These are phyloP conservation scores for Acromyrmex echinatior DNA, from an alignment of 1,140 invertebrate genomes.

Conservation along the genomic window DNA sequence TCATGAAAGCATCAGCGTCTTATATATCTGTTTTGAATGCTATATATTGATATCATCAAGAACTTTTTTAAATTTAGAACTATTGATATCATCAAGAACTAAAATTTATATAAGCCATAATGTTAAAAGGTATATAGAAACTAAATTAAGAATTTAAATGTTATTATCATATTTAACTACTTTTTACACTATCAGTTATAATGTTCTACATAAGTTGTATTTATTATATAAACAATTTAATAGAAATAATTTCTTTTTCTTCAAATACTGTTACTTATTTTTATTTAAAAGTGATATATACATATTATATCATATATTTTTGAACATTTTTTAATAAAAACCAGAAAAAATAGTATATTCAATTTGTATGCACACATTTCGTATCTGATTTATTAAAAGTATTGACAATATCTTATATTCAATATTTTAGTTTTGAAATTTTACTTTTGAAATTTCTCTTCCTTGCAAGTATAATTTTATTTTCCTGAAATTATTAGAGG, in stretches of 20 bases:
- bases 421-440: no score
- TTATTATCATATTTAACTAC: background rate
- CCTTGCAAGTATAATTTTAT: no score
- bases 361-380: no score
- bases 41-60: constrained; percentile 25
- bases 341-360: no score
- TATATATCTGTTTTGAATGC: constrained; percentile 52
- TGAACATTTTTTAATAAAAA: no score
- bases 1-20: constrained; percentile 47
- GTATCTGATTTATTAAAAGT: background rate
- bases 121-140: background rate
- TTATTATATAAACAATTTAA: background rate
- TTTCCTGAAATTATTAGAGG: background rate
- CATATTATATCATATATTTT: background rate
- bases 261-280: background rate
- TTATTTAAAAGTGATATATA: background rate
- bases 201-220: no score
- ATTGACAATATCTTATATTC: background rate
- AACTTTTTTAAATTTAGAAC: no score
- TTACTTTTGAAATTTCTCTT: no score
- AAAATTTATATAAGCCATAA: background rate
- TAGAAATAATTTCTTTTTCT: background rate
- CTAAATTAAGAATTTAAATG: background rate
- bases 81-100: constrained; percentile 19
- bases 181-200: background rate